Percentiles rank a stretch among this genome's conserved stretches.
Conservation (phyloP, 2,888 invertebrate genomes). For the Drosophila prolongata region DNA sequence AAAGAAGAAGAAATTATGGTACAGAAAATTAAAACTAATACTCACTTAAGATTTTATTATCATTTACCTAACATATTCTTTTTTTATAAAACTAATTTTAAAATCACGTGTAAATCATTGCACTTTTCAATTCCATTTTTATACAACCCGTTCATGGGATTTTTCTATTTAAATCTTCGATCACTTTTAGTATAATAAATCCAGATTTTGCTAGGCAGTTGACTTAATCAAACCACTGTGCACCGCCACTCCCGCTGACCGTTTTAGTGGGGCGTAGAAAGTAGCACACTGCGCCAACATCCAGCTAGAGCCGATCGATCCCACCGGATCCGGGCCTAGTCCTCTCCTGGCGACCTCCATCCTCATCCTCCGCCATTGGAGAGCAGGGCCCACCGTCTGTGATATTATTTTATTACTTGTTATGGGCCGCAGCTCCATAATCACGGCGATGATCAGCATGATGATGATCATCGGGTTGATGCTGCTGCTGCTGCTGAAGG, state of each 20-base stretch:
- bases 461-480: conserved; percentile 46
- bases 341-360: conserved; percentile 14
- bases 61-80: background rate
- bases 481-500: conserved; percentile 50
- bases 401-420: conserved; percentile 81
- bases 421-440: conserved; percentile 64
- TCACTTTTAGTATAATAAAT: too few relatives aligned
- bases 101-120: too few relatives aligned
- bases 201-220: too few relatives aligned
- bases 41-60: too few relatives aligned
- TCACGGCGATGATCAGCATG: conserved; percentile 40
- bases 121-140: too few relatives aligned
- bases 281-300: conserved; percentile 59
- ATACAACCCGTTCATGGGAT: too few relatives aligned
- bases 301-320: conserved; percentile 21
- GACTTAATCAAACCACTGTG: conserved; percentile 47
- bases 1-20: too few relatives aligned
- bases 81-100: too few relatives aligned
- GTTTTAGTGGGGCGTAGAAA: conserved; percentile 63
- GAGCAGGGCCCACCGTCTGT: conserved; percentile 78
- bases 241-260: conserved; percentile 30
- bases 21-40: too few relatives aligned
- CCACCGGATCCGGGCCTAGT: conserved; percentile 41
- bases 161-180: too few relatives aligned
- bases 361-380: conserved; percentile 22